Evolutionary conservation across 2,113 vertebrate species (phyloP), one percentile per base, ranked within the genome.

Genomic region (Poicephalus meyeri): DNA sequence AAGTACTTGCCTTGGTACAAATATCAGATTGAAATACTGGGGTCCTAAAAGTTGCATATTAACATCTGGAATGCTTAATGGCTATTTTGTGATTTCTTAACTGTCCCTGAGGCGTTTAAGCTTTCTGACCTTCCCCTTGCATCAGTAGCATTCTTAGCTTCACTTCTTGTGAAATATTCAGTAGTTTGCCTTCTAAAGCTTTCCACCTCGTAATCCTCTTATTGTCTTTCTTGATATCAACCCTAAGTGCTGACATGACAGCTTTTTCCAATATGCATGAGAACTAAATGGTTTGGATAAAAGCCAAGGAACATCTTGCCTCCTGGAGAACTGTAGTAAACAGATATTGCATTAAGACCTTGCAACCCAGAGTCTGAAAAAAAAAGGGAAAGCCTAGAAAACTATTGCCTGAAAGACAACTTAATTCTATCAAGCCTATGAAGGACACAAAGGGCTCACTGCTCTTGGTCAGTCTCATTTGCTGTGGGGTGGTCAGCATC

Each of bases 151-250:
- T 72, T 65, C 83, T 91, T 74, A 78, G 52, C 61, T 92, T 91
- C 73, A 39, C 87, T 91, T 77, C 88, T 92, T 0, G 17, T 94
- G 83, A 91, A 95, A 96, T 96, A 91, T 96, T 94, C 93, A 95
- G 78, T 77, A 92, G 73, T 31, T 91, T 93, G 83, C 73, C 68
- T 91, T 84, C 86, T 69, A 68, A 87, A 94, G 41, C 80, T 91
- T 95, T 89, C 87, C 52, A 93, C 49, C 65, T 91, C 88, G 92
- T 97, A 94, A 96, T 92, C 77, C 86, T 91, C 77, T 91, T 86
- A 93, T 95, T 97, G 93, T 94, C 88, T 92, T 80, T 91, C 78
- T 85, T 93, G 91, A 93, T 95, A 92, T 77, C 91, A 96, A 85
- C 70, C 86, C 79, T 85, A 91, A 83, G 80, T 93, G 91, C 96